Base-by-base conservation (phyloP, 2,113 vertebrate species). In the Centrocercus urophasianus region DNA sequence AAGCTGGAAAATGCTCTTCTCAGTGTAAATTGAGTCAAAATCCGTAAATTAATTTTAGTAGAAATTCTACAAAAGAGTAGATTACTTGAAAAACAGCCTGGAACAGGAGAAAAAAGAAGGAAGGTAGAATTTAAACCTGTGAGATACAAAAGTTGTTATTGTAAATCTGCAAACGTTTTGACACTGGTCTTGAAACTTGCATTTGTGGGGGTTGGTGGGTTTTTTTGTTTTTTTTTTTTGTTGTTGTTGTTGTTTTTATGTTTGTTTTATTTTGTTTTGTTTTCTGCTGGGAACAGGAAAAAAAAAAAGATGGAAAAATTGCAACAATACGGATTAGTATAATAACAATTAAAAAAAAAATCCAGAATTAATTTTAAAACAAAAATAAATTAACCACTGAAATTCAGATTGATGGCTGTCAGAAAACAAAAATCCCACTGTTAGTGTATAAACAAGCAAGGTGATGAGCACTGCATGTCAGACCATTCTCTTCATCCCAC, bases 361-460 rank as follows among this genome's bases (percentile, higher is more conserved):
- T 40, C n/a, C n/a, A 40, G 7, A 64, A 34, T 83, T 81, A 86
- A 75, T 84, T 95, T 75, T 79, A 88, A 64, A 59, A 92, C 80
- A 82, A 42, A 87, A 61, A 89, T 76, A 81, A 92, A 83, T 81
- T 90, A 94, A 48, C 54, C 54, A 82, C 67, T 86, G 75, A 95
- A 94, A 71, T 75, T 79, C 72, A 83, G 42, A 64, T 18, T 61
- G 83, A 83, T 75, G 60, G 64, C 80, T 85, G 91, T 81, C 80
- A 81, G 74, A 78, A 95, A 93, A 69, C 19, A 71, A 65, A 93
- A 69, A 57, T 32, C 43, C 72, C 67, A 25, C 45, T 76, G n/a
- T 65, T 20, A 36, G 1, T 57, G 38, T 60, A 45, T 66, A 90
- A 90, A 38, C 8, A 89, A 54, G 66, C 34, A 84, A 70, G 48